Percentiles rank a stretch among this genome's conserved stretches.
phyloP scores from a whole-genome alignment of 2,113 vertebrate species.

The Mastomys natalensis region DNA sequence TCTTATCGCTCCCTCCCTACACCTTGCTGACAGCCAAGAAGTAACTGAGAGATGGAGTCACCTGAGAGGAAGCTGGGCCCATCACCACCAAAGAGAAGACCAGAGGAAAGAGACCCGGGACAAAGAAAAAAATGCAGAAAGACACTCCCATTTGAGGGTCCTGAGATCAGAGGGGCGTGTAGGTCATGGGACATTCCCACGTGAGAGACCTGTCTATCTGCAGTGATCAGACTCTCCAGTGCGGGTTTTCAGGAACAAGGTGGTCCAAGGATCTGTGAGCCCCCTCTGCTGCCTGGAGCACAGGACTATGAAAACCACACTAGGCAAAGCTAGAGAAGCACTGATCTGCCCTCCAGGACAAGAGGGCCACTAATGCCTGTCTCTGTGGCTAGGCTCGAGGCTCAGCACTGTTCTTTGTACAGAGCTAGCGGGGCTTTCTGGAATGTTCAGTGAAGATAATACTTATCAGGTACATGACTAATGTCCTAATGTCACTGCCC shows the following conservation, averaged over 20 bases:
- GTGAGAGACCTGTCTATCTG: background rate
- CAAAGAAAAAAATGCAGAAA: background rate
- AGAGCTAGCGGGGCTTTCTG: background rate
- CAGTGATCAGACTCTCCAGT: background rate
- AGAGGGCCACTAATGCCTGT: fast-evolving
- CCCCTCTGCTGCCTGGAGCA: background rate
- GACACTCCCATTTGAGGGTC: background rate
- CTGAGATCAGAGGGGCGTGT: background rate
- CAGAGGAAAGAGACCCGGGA: background rate
- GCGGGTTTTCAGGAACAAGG: background rate
- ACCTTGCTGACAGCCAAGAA: constrained; percentile 82
- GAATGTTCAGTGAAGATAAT: no score
- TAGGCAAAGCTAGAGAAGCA: background rate
- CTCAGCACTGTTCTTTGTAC: fast-evolving
- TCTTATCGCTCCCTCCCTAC: constrained; percentile 43
- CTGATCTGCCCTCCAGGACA: background rate
- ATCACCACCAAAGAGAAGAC: constrained; percentile 61
- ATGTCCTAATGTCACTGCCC: background rate
- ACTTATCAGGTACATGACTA: background rate
- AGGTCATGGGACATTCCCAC: background rate
- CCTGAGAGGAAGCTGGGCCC: constrained; percentile 73
- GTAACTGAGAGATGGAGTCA: constrained; percentile 83
- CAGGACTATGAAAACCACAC: background rate
- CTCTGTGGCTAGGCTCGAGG: background rate
- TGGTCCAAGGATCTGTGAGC: background rate